phyloP scores from a whole-genome alignment of 2,113 vertebrate species.

The Nasalis larvatus region DNA sequence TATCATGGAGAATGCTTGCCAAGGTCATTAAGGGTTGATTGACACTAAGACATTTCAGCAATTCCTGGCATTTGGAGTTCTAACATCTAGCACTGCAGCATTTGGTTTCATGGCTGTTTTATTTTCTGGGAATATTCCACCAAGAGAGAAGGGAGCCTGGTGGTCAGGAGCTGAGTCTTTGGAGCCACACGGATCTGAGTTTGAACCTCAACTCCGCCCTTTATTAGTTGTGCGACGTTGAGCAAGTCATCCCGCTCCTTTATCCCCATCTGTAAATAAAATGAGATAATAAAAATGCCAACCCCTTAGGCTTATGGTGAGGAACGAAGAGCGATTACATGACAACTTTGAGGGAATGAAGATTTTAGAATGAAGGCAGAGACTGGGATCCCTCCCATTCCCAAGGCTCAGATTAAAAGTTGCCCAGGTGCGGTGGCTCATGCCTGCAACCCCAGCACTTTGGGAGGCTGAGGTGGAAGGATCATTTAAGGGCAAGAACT shows the following conservation, averaged over 20 bases:
- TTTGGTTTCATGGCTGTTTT: background rate
- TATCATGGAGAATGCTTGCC: background rate
- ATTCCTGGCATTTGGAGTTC: background rate
- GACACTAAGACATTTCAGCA: background rate
- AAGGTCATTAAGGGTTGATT: background rate
- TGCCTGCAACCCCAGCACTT: too few species aligned
- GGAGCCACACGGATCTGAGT: background rate
- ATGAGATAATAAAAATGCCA: background rate
- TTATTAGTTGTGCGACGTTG: background rate
- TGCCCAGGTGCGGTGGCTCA: too few species aligned
- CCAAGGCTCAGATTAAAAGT: background rate
- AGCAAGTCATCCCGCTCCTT: background rate
- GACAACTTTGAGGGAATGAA: background rate
- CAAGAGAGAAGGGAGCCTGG: background rate
- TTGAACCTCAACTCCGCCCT: background rate
- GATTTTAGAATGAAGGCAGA: background rate
- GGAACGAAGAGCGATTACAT: background rate
- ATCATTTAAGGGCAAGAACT: too few species aligned
- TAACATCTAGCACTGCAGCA: background rate
- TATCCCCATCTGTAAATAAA: background rate
- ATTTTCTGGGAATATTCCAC: background rate
- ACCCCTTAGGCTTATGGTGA: background rate
- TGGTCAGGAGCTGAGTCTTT: background rate
- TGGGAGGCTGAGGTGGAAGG: too few species aligned
- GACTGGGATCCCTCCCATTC: background rate